phyloP scores from a whole-genome alignment of 2,113 vertebrate genomes.

The Pangasianodon hypophthalmus region DNA sequence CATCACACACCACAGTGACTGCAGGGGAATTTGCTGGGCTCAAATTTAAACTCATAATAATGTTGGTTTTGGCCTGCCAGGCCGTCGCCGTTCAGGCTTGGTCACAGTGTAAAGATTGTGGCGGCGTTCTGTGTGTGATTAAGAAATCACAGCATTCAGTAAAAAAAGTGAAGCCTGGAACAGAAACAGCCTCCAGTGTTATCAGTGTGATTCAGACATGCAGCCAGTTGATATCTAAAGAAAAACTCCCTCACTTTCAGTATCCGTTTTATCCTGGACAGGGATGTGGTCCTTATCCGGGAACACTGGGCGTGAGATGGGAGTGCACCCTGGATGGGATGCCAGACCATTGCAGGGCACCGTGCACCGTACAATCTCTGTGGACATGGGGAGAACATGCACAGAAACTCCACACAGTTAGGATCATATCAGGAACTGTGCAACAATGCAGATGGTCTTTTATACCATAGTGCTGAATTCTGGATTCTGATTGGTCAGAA shows the following conservation, averaged over 20 bases:
- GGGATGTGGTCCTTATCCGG: background rate
- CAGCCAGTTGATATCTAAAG: background rate
- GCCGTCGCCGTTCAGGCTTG: constrained; percentile 44
- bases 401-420: background rate
- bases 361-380: no score
- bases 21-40: constrained; percentile 61
- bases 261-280: background rate
- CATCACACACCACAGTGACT: constrained; percentile 52
- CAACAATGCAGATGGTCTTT: background rate
- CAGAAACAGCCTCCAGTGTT: background rate
- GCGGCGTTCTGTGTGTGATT: constrained; percentile 6
- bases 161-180: constrained; percentile 1
- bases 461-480: background rate
- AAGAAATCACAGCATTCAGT: constrained; percentile 30
- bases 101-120: constrained; percentile 49
- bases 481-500: background rate
- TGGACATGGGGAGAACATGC: background rate
- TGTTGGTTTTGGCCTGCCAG: constrained; percentile 31
- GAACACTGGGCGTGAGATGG: background rate
- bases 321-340: background rate
- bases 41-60: constrained; percentile 34
- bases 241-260: background rate
- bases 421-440: background rate
- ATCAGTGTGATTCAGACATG: background rate
- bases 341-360: background rate